Evolutionary conservation across 2,797 vertebrate species (phyloP).

Genomic region (Pogonophryne albipinna): DNA sequence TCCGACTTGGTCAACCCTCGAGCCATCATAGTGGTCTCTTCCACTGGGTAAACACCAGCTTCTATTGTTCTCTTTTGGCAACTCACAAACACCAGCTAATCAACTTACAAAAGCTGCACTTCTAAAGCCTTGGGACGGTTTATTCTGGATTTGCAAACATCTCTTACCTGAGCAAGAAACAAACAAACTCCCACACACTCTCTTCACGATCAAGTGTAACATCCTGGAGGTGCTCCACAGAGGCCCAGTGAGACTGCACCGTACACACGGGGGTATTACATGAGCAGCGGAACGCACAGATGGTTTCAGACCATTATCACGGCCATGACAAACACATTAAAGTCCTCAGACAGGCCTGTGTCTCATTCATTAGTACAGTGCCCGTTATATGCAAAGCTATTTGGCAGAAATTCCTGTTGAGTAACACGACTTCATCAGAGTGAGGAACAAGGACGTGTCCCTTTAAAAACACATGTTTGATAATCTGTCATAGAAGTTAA

Average conservation of each 20-base stretch:
- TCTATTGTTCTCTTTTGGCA: not conserved
- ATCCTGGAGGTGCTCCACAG: slow-evolving; percentile 35
- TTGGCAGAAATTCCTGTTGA: slow-evolving; percentile 21
- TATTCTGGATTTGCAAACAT: slow-evolving; percentile 29
- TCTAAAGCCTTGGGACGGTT: slow-evolving; percentile 1
- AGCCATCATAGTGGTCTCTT: slow-evolving; percentile 92
- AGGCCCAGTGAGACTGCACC: slow-evolving; percentile 20
- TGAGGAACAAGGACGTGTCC: not conserved
- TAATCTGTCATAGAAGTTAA: slow-evolving; percentile 20
- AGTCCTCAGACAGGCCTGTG: slow-evolving; percentile 30
- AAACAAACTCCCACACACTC: slow-evolving; percentile 42
- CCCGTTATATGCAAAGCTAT: slow-evolving; percentile 3
- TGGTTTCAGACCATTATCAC: slow-evolving; percentile 34
- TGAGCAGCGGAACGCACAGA: slow-evolving; percentile 26
- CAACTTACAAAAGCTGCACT: not conserved
- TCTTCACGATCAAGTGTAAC: slow-evolving; percentile 22
- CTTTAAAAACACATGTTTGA: slow-evolving; percentile 13
- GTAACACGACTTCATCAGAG: slow-evolving; percentile 34
- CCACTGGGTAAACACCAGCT: slow-evolving; percentile 85
- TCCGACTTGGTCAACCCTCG: slow-evolving; percentile 94
- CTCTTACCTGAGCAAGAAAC: slow-evolving; percentile 17
- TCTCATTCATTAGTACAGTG: slow-evolving; percentile 32
- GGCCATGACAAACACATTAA: slow-evolving; percentile 19
- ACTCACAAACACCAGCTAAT: no score
- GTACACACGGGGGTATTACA: not conserved